Percentiles rank a stretch among this genome's conserved stretches.
Evolutionary conservation across 2,797 vertebrate species (phyloP).

Genomic region (Myripristis murdjan): DNA sequence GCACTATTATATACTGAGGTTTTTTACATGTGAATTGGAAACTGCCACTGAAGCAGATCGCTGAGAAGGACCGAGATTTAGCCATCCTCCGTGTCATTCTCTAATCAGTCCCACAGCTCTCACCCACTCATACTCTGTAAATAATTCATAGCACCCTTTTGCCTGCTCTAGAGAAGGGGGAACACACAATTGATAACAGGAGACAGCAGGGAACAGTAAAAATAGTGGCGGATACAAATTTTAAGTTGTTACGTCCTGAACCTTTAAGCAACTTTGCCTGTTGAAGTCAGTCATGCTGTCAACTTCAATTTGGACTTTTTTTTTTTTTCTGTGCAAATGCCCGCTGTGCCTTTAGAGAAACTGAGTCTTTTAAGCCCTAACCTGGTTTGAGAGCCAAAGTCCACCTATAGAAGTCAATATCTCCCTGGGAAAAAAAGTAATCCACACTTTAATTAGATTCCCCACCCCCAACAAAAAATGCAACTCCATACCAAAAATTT

Average conservation of each 20-base stretch:
- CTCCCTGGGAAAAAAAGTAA: too few species aligned
- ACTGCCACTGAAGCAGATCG: slow-evolving; percentile 58
- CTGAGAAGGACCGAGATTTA: slow-evolving; percentile 69
- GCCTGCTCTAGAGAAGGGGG: slow-evolving; percentile 49
- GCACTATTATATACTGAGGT: slow-evolving; percentile 43
- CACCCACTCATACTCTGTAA: slow-evolving; percentile 74
- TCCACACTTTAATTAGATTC: too few species aligned
- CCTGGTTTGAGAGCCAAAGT: too few species aligned
- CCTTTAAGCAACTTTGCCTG: slow-evolving; percentile 14
- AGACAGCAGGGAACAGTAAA: slow-evolving; percentile 22
- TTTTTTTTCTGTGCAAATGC: background rate
- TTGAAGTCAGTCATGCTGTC: background rate
- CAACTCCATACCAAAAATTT: too few species aligned
- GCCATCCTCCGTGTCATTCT: slow-evolving; percentile 67
- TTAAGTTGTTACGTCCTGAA: slow-evolving; percentile 15
- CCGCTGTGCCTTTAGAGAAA: background rate
- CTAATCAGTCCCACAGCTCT: slow-evolving; percentile 78
- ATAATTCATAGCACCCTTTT: slow-evolving; percentile 78
- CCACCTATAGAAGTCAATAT: too few species aligned
- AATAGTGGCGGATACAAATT: slow-evolving; percentile 48
- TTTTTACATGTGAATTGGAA: slow-evolving; percentile 50
- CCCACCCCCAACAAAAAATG: too few species aligned
- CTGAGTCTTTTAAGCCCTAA: background rate
- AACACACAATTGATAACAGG: slow-evolving; percentile 51
- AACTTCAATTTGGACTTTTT: background rate